Evolutionary conservation across 2,797 vertebrate species (phyloP).

Genomic region (Huso huso): DNA sequence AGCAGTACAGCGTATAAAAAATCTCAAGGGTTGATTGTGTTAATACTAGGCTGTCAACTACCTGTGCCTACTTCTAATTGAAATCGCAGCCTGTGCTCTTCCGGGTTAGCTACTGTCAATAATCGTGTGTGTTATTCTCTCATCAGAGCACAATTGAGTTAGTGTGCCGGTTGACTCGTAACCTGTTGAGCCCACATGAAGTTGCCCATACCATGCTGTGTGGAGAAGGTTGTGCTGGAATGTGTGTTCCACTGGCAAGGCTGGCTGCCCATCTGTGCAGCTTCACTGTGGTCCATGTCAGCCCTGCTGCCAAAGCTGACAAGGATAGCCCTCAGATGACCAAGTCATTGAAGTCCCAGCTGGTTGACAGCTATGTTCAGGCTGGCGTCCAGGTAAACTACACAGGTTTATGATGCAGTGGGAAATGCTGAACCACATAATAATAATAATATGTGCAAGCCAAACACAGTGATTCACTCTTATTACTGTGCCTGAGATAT

Average conservation of each 20-base stretch:
- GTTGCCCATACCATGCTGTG: slow-evolving; percentile 24
- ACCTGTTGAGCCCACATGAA: slow-evolving; percentile 16
- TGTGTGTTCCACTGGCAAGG: slow-evolving; percentile 10
- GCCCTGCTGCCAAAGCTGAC: slow-evolving; percentile 5
- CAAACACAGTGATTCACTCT: no score
- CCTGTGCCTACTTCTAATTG: no score
- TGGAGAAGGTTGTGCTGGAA: slow-evolving; percentile 23
- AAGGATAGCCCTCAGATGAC: slow-evolving; percentile 6
- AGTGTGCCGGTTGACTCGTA: slow-evolving; percentile 21
- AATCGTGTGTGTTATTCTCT: not conserved
- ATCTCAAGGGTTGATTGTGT: no score
- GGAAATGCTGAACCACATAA: no score
- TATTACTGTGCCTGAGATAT: no score
- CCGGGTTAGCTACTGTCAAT: not conserved
- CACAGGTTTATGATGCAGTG: no score
- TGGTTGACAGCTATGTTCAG: slow-evolving; percentile 21
- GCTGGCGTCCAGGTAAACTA: slow-evolving; percentile 20
- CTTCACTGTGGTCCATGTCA: slow-evolving; percentile 18
- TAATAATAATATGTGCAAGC: no score
- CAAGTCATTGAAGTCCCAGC: slow-evolving; percentile 15
- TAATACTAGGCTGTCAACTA: no score
- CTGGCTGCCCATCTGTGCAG: slow-evolving; percentile 24
- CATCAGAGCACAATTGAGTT: slow-evolving; percentile 18
- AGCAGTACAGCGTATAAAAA: no score
- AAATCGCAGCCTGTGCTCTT: no score